Base-by-base conservation (phyloP, 1,140 invertebrate species). In the Brachystomella parvula region DNA sequence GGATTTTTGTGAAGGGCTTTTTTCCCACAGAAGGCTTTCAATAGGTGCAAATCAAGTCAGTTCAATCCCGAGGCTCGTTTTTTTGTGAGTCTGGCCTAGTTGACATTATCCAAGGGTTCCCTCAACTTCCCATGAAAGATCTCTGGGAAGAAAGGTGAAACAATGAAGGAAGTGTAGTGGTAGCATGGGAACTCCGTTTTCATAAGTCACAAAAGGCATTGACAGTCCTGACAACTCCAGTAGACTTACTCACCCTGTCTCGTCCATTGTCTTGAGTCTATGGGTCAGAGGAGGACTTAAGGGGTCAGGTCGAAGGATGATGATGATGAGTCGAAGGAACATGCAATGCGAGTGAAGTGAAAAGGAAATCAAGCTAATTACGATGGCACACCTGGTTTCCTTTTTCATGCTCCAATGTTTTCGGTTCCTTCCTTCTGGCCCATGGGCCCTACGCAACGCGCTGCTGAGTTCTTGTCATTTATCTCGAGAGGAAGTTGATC, bases 341-440 rank as follows among this genome's bases (percentile, higher is more conserved):
- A 6, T 39, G 9, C 24, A 17, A 12, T 44, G 33, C 17, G 24
- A 47, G 30, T 64, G 39, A 56, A 58, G 61, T 64, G 56, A 65
- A 61, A 63, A 70, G 69, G 69, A 71, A 71, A 68, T 68, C 66
- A 61, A 67, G 66, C 63, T 65, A 68, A 71, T 68, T 71, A 68
- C 19, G 65, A 24, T 56, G 63, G 69, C 59, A 49, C 69, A 71
- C 69, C 69, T 71, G 69, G 69, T 67, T 71, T 71, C 69, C 69
- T 71, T 66, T 70, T 71, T 68, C 69, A 71, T 71, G 69, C 64
- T 62, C 58, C 32, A 35, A 6, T 26, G 30, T 60, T 60, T 31
- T 28, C 63, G 59, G 39, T 44, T 44, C n/a, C n/a, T n/a, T n/a
- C n/a, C n/a, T n/a, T n/a, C n/a, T n/a, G n/a, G n/a, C n/a, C n/a